Conservation (phyloP, 2,113 vertebrate genomes). For the Apodemus sylvaticus region DNA sequence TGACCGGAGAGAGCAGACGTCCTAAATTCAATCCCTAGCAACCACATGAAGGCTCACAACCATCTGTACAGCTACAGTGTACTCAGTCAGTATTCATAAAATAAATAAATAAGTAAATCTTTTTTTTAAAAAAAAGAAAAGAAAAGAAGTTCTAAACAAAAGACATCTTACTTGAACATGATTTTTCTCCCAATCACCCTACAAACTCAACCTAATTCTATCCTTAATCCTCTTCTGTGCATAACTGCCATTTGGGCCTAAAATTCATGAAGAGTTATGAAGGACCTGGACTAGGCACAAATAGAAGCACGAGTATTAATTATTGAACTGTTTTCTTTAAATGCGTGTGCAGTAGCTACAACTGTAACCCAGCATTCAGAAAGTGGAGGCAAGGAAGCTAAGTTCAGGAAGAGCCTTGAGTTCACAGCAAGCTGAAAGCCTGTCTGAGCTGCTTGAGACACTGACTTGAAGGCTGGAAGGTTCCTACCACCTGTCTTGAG, state of each 20-base stretch:
- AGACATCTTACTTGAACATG: background rate
- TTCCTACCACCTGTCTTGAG: background rate
- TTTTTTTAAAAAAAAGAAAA: too few relatives aligned
- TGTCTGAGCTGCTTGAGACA: background rate
- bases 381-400: background rate
- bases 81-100: too few relatives aligned
- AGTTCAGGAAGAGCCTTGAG: background rate
- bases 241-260: background rate
- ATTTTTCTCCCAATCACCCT: background rate
- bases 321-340: background rate
- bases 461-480: background rate
- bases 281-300: background rate
- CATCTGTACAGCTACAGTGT: too few relatives aligned
- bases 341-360: too few relatives aligned
- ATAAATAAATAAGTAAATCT: too few relatives aligned
- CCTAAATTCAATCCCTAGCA: too few relatives aligned
- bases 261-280: background rate
- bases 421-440: too few relatives aligned
- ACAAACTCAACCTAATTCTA: background rate
- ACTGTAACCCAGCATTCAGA: background rate
- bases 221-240: background rate
- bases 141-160: too few relatives aligned
- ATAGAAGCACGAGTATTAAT: background rate
- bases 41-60: too few relatives aligned
- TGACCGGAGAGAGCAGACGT: too few relatives aligned